These are phyloP conservation scores for Camelus dromedarius DNA, from an alignment of 2,113 vertebrate species.

Conservation along the genomic window DNA sequence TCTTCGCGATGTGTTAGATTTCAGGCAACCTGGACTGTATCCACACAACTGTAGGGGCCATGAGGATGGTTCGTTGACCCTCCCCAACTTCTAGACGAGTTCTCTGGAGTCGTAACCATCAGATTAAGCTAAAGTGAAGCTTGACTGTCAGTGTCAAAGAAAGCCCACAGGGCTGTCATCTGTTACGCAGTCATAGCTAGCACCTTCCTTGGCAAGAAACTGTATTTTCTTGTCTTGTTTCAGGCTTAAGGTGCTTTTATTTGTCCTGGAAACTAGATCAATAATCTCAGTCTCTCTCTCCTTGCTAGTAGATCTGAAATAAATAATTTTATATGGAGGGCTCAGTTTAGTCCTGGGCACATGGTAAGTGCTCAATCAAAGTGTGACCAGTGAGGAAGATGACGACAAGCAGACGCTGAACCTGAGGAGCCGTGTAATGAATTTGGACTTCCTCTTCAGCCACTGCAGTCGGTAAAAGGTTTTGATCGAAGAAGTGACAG, in stretches of 20 bases:
- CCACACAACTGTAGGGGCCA: neutral
- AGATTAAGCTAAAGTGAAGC: constrained; percentile 27
- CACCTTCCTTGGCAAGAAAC: constrained; percentile 51
- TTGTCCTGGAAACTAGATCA: constrained; percentile 64
- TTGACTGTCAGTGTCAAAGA: neutral
- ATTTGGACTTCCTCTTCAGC: neutral
- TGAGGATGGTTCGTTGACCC: neutral
- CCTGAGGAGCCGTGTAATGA: neutral
- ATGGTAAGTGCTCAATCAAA: neutral
- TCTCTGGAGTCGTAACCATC: neutral
- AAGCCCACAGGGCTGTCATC: constrained; percentile 32
- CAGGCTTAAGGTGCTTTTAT: constrained; percentile 65
- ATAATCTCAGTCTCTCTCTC: constrained; percentile 63
- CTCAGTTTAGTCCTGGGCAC: neutral
- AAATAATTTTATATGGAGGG: neutral
- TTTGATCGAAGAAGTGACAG: constrained; percentile 11
- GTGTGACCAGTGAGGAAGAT: neutral
- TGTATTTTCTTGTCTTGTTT: constrained; percentile 68
- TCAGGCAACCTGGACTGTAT: neutral
- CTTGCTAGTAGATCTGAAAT: constrained; percentile 22
- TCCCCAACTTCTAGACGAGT: constrained; percentile 5
- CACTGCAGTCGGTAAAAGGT: neutral
- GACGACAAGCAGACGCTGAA: neutral
- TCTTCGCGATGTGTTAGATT: neutral
- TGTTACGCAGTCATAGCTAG: neutral